Evolutionary conservation across 37 sponge, comb jelly and placozoan genomes (phyloP).

Genomic region (Diacarnus erythraeanus): DNA sequence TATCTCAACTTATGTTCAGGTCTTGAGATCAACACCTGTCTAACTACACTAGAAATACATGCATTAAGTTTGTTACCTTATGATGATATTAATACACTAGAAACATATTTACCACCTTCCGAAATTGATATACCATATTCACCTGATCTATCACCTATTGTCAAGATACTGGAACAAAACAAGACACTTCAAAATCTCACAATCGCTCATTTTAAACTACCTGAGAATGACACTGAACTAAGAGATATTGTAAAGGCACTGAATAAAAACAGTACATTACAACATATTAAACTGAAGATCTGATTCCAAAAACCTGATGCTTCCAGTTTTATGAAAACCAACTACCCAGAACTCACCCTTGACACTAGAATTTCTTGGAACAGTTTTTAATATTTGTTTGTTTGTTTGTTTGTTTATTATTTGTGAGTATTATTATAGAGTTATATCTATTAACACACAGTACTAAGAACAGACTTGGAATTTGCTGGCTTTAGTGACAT

Average conservation of each 20-base stretch:
- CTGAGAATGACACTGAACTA: neutral
- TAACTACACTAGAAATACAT: too few relatives aligned
- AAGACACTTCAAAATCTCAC: neutral
- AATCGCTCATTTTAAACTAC: neutral
- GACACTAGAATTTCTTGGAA: neutral
- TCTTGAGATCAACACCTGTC: neutral
- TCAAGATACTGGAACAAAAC: neutral
- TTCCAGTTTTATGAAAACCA: too few relatives aligned
- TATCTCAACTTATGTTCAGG: neutral
- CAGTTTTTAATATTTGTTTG: too few relatives aligned
- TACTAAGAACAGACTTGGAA: constrained; percentile 82
- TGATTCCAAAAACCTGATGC: too few relatives aligned
- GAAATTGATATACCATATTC: too few relatives aligned
- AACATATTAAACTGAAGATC: neutral
- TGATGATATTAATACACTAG: too few relatives aligned
- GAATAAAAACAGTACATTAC: neutral
- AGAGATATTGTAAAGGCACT: neutral
- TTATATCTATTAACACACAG: neutral
- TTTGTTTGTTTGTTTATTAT: too few relatives aligned
- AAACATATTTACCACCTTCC: too few relatives aligned
- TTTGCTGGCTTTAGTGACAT: constrained; percentile 95
- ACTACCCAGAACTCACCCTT: neutral
- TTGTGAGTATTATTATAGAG: neutral
- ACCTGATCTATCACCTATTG: too few relatives aligned
- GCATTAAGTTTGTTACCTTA: too few relatives aligned